phyloP scores from a whole-genome alignment of 2,797 vertebrate genomes.

The Syndactyla subalaris region DNA sequence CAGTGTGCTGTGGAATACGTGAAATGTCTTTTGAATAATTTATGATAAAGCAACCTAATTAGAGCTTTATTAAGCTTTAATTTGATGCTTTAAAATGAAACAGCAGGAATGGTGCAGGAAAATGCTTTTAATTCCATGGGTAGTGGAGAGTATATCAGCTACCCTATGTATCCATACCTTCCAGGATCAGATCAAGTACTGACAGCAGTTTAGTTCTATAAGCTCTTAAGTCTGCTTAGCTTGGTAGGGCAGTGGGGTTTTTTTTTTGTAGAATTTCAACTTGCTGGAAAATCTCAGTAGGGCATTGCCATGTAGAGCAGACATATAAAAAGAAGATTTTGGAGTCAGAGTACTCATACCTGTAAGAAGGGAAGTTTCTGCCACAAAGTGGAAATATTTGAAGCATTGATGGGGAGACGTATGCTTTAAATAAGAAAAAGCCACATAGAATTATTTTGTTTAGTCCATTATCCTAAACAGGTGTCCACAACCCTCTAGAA shows the following conservation, averaged over 20 bases:
- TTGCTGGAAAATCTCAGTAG: neutral
- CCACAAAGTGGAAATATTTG: neutral
- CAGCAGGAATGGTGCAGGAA: neutral
- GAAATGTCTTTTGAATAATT: slow-evolving; percentile 28
- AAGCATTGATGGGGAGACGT: neutral
- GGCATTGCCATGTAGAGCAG: neutral
- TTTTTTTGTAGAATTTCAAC: neutral
- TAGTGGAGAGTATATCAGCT: neutral
- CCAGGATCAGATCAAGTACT: neutral
- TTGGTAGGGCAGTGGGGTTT: neutral
- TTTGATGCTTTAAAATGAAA: neutral
- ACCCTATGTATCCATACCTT: neutral
- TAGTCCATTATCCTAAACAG: neutral
- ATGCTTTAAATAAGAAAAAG: neutral
- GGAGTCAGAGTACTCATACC: rapidly evolving
- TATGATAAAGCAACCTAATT: neutral
- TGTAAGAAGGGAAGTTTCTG: neutral
- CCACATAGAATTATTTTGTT: neutral
- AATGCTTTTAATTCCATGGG: neutral
- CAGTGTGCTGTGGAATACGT: neutral
- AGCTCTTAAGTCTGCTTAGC: neutral
- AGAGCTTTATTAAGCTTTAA: neutral
- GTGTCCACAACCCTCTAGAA: neutral
- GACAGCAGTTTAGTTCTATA: neutral
- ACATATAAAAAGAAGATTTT: neutral